Evolutionary conservation across 1,140 invertebrate species (phyloP), one percentile per base, ranked within the genome.

Genomic region (Achroia grisella): DNA sequence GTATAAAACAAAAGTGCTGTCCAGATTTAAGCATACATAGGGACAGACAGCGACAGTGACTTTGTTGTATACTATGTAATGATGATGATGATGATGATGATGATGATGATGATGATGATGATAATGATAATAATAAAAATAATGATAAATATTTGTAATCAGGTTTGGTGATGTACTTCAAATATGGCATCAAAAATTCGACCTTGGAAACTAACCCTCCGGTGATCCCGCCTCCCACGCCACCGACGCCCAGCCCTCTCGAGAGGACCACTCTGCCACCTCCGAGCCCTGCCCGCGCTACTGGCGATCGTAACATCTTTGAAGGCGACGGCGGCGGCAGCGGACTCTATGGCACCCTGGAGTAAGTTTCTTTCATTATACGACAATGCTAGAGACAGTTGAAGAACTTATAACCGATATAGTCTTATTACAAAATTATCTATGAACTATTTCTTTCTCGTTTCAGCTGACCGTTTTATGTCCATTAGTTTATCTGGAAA

Each of bases 171-270:
- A 92, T 97, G 87, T 97, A 97, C 85, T 96, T 97, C 85, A 92
- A 94, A 59, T 97, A 97, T 68, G 96, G 95, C 8, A 95, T 97
- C 39, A 93, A 94, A 72, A 91, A 97, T 68, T 97, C 95, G 57
- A 90, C 89, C 1, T 72, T 95, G 44, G 92, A 95, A 66, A 90
- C 91, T 36, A 83, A 89, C 40, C 89, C 90, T 34, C 62, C 90
- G 1, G 87, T 76, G 2, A 82, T 88, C 0, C 88, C 87, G 1
- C 84, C 88, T 1, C 77, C 47, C 8, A 67, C 79, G 0, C 83
- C 87, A 23, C 82, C 80, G 4, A 61, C 69, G 3, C 87, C 86
- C n/a, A 86, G 79, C 39, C 66, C 90, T 2, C 76, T 95, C 35
- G 92, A 94, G 62, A 90, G 92, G 55, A 86, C 88, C 42, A 90